Conservation (phyloP, 2,113 vertebrate species). For the Axis porcinus region DNA sequence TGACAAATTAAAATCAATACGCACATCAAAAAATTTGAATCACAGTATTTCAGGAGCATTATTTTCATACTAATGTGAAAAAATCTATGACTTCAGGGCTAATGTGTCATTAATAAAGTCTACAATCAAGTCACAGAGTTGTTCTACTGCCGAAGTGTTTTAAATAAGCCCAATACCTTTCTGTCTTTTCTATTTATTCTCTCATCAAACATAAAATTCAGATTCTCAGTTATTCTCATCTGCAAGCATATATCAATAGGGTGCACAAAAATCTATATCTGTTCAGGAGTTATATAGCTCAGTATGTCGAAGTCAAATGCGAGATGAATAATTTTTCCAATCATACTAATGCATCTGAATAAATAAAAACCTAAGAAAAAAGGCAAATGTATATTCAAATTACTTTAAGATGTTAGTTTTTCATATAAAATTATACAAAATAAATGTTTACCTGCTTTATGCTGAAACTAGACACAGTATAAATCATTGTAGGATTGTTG, state of each 20-base stretch:
- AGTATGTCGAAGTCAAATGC: not conserved
- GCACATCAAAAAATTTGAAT: not conserved
- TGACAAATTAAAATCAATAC: not conserved
- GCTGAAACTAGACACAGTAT: constrained; percentile 99
- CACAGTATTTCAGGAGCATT: not conserved
- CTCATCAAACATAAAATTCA: not conserved
- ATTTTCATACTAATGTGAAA: not conserved
- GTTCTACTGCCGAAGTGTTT: not conserved
- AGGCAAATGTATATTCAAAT: not conserved
- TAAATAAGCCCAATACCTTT: not conserved
- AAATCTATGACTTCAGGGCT: not conserved
- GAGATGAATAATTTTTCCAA: not conserved
- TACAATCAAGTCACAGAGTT: not conserved
- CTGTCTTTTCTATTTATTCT: not conserved
- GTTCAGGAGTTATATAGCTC: not conserved
- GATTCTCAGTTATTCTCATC: constrained; percentile 14
- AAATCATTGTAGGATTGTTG: constrained; percentile 97
- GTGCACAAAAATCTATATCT: not conserved
- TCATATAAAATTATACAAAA: constrained; percentile 12
- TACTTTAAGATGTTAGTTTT: constrained; percentile 19
- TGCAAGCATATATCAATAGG: not conserved
- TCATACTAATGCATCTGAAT: not conserved
- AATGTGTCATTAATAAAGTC: not conserved
- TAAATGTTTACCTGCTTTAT: constrained; percentile 92
- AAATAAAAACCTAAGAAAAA: constrained; percentile 5